Conservation (phyloP, 1,140 invertebrate genomes). For the Zaprionus tsacasi region DNA sequence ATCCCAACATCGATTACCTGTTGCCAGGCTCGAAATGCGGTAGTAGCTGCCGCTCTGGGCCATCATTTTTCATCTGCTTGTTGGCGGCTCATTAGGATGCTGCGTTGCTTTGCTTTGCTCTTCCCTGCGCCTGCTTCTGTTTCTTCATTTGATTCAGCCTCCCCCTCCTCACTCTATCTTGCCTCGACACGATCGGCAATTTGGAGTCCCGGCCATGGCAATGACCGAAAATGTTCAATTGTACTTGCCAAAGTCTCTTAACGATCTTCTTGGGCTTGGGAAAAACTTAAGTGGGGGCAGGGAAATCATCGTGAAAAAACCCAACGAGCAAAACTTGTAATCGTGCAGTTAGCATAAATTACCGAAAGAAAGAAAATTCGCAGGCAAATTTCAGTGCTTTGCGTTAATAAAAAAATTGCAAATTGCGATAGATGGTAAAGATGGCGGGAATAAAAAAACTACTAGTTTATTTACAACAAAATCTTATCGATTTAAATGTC, state of each 20-base stretch:
- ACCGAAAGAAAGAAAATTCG: not conserved
- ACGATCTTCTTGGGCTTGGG: constrained; percentile 32
- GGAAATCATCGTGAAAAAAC: constrained; percentile 50
- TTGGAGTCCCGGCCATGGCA: constrained; percentile 57
- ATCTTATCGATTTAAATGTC: no score
- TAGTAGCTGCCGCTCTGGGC: constrained; percentile 40
- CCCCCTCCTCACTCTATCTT: not conserved
- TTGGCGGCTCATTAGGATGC: constrained; percentile 71
- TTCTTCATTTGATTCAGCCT: constrained; percentile 17
- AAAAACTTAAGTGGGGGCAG: constrained; percentile 33
- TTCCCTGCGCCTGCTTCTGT: constrained; percentile 21
- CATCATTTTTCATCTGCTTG: constrained; percentile 28
- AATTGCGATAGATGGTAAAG: not conserved
- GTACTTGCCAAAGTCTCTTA: constrained; percentile 30
- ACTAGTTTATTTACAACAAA: no score
- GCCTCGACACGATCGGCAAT: constrained; percentile 27
- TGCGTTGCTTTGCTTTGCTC: constrained; percentile 55
- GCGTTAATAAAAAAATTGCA: not conserved
- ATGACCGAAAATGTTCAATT: constrained; percentile 71
- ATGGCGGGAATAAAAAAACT: not conserved
- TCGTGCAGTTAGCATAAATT: constrained; percentile 28
- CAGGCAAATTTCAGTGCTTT: not conserved
- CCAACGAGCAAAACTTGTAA: constrained; percentile 18
- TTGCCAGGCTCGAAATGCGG: constrained; percentile 33
- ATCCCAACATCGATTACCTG: constrained; percentile 1